Conservation (phyloP, 1,140 invertebrate species). For the Bombus soroeensis region DNA sequence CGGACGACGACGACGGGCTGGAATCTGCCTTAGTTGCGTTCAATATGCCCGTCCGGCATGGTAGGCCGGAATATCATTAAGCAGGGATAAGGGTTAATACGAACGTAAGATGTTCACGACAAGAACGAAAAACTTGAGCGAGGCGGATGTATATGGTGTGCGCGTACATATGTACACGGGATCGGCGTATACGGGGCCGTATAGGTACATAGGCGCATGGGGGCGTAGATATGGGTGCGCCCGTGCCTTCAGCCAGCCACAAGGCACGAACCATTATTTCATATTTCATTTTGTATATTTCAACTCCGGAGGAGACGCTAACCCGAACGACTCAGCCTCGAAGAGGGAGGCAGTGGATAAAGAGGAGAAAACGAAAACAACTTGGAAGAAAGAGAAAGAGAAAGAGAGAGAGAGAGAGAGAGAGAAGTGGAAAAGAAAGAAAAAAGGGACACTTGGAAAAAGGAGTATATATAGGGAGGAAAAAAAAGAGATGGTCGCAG, state of each 20-base stretch:
- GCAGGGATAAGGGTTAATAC: constrained; percentile 76
- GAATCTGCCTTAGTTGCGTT: constrained; percentile 68
- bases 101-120: constrained; percentile 68
- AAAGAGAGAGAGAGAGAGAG: constrained; percentile 31
- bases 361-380: constrained; percentile 52
- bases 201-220: constrained; percentile 78
- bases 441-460: neutral
- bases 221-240: constrained; percentile 82
- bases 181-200: constrained; percentile 54
- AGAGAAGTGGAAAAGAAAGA: neutral
- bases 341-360: constrained; percentile 35
- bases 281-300: constrained; percentile 82
- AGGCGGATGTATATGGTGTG: constrained; percentile 58
- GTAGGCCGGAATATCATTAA: constrained; percentile 77
- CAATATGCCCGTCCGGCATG: constrained; percentile 63
- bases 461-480: neutral
- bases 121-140: constrained; percentile 60
- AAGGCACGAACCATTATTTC: constrained; percentile 81
- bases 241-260: constrained; percentile 80
- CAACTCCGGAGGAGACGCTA: constrained; percentile 70
- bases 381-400: constrained; percentile 43
- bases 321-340: constrained; percentile 55
- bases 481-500: neutral
- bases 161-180: constrained; percentile 43
- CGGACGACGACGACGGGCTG: constrained; percentile 26